A percentile compares a stretch with the other conserved stretches of the same genome.
phyloP scores from a whole-genome alignment of 2,888 invertebrate species.

The Cryptocephalus moraei region DNA sequence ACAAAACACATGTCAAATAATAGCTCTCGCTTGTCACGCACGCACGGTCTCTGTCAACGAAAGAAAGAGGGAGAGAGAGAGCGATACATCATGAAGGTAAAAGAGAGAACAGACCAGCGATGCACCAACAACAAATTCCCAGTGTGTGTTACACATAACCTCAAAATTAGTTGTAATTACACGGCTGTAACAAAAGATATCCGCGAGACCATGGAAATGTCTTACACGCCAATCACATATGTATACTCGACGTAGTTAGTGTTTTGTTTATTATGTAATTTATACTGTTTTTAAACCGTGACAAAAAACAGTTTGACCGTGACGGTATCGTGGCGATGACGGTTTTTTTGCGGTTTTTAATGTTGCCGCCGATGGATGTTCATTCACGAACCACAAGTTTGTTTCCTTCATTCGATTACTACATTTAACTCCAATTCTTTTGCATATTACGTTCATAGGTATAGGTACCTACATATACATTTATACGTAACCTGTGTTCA shows the following conservation, averaged over 20 bases:
- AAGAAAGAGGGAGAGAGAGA: neutral
- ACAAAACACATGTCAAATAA: constrained; percentile 16
- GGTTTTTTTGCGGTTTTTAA: too few species aligned
- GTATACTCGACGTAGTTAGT: constrained; percentile 4
- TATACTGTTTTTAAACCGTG: constrained; percentile 10
- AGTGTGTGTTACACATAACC: constrained; percentile 12
- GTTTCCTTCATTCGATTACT: too few species aligned
- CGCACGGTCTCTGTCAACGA: constrained; percentile 9
- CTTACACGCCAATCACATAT: constrained; percentile 17
- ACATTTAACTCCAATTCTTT: too few species aligned
- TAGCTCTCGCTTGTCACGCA: constrained; percentile 14
- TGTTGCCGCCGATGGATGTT: too few species aligned
- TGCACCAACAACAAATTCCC: neutral
- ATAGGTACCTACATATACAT: too few species aligned
- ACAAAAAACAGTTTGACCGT: constrained; percentile 3
- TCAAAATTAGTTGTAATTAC: constrained; percentile 17
- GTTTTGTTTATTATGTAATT: constrained; percentile 15
- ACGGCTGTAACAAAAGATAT: constrained; percentile 12
- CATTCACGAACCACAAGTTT: too few species aligned
- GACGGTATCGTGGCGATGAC: too few species aligned
- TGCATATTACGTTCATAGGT: too few species aligned
- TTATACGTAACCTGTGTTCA: too few species aligned
- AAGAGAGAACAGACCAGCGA: too few species aligned
- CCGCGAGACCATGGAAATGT: constrained; percentile 14
- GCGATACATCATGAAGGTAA: too few species aligned